These are phyloP conservation scores for Potamilus streckersoni DNA, from an alignment of 1,140 invertebrate species.

Conservation along the genomic window DNA sequence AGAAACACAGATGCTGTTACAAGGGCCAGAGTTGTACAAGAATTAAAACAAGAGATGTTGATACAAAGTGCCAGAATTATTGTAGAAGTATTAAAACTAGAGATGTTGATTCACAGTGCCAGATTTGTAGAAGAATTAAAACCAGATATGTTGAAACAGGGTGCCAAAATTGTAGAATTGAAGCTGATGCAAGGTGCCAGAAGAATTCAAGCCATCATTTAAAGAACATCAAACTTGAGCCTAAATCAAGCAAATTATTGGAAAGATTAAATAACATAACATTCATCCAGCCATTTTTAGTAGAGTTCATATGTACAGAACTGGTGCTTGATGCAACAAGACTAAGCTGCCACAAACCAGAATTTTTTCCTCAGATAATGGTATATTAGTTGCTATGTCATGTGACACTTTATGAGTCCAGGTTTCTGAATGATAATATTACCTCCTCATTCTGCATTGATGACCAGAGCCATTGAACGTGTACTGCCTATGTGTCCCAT, in stretches of 20 bases:
- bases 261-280: conserved; percentile 14
- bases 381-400: conserved; percentile 15
- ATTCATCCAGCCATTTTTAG: conserved; percentile 2
- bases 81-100: not conserved
- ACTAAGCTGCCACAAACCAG: not conserved
- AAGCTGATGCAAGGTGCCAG: conserved; percentile 14
- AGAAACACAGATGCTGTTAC: conserved; percentile 8
- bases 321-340: conserved; percentile 3
- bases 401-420: conserved; percentile 25
- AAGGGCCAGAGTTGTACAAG: conserved; percentile 13
- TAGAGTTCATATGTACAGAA: conserved; percentile 21
- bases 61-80: too few species aligned
- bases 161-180: conserved; percentile 11
- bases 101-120: too few species aligned
- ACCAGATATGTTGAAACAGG: not conserved
- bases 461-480: conserved; percentile 21
- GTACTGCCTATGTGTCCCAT: conserved; percentile 27
- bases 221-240: conserved; percentile 32
- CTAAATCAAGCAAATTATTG: conserved; percentile 12
- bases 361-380: conserved; percentile 31
- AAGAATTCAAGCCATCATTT: not conserved
- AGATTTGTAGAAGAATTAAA: too few species aligned
- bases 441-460: conserved; percentile 31
- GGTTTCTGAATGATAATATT: conserved; percentile 29
- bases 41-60: not conserved